Evolutionary conservation across 2,888 invertebrate genomes (phyloP).

Genomic region (Xylocampa areola): DNA sequence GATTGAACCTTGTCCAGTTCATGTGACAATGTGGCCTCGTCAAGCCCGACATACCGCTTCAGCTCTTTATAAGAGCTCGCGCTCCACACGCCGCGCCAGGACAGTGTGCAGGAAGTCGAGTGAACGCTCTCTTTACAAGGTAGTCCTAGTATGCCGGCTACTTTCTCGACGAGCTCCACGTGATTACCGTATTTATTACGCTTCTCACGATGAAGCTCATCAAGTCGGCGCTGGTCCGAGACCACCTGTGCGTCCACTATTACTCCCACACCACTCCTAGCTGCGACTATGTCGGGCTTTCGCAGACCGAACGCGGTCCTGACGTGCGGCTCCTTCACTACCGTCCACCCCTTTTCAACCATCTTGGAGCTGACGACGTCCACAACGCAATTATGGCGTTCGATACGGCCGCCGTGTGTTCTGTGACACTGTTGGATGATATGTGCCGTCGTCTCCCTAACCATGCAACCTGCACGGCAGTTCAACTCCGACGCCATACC

Average conservation of each 20-base stretch:
- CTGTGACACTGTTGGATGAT: no score
- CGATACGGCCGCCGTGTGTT: no score
- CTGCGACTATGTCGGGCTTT: no score
- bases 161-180: no score
- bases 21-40: constrained; percentile 5
- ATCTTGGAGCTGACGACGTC: constrained; percentile 53
- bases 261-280: no score
- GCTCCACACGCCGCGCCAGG: constrained; percentile 56
- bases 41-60: constrained; percentile 8
- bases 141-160: constrained; percentile 51
- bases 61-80: constrained; percentile 34
- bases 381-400: not conserved
- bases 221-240: no score
- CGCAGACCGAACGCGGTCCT: constrained; percentile 55
- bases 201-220: no score
- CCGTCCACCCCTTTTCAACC: constrained; percentile 55
- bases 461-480: no score
- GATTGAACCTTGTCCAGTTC: constrained; percentile 74
- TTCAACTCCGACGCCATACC: no score
- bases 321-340: constrained; percentile 56
- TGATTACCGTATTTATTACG: no score
- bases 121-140: constrained; percentile 30
- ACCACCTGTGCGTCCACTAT: no score
- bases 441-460: no score
- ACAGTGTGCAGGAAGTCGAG: constrained; percentile 49